phyloP scores from a whole-genome alignment of 2,888 invertebrate genomes.

The Parnassius glacialis region DNA sequence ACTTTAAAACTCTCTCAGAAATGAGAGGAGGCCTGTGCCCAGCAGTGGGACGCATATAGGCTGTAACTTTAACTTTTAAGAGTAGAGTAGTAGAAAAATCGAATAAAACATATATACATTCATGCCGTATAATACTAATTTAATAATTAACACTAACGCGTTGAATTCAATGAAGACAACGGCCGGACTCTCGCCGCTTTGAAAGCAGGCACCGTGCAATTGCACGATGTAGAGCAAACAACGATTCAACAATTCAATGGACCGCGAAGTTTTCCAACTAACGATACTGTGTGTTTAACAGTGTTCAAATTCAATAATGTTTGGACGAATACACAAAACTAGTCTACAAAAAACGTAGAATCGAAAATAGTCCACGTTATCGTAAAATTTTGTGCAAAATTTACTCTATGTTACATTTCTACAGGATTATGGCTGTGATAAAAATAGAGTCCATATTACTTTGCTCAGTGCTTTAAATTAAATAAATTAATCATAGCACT shows the following conservation, averaged over 20 bases:
- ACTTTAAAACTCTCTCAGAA: too few species aligned
- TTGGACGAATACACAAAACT: background rate
- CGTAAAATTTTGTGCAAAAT: background rate
- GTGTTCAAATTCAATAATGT: conserved; percentile 1
- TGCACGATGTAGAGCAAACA: conserved; percentile 45
- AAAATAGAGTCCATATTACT: too few species aligned
- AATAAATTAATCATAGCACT: too few species aligned
- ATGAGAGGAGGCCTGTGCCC: too few species aligned
- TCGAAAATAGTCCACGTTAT: background rate
- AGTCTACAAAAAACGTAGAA: background rate
- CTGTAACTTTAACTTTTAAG: too few species aligned
- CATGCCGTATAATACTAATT: too few species aligned
- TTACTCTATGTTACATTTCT: background rate
- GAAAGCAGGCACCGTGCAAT: conserved; percentile 33
- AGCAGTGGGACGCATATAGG: too few species aligned
- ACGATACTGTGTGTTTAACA: conserved; percentile 20
- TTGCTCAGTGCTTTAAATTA: too few species aligned
- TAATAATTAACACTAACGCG: conserved; percentile 22
- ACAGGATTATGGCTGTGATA: too few species aligned
- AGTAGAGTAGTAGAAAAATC: too few species aligned
- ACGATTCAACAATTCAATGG: conserved; percentile 50
- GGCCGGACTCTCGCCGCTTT: conserved; percentile 20
- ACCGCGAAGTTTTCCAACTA: conserved; percentile 43
- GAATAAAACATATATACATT: too few species aligned
- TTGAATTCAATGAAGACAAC: conserved; percentile 1